Conservation (phyloP, 2,797 vertebrate species). For the Lepilemur ruficaudatus region DNA sequence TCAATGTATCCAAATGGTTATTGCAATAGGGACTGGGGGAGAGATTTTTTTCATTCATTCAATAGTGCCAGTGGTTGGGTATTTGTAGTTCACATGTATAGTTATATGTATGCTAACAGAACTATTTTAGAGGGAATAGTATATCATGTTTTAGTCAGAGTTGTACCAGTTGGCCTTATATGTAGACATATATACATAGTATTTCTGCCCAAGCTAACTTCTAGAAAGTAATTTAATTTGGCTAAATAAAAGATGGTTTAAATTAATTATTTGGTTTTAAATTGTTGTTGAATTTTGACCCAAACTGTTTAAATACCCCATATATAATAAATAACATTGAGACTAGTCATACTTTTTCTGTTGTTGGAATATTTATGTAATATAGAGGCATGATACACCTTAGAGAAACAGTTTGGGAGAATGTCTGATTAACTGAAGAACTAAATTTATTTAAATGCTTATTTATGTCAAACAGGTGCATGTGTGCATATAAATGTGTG, state of each 20-base stretch:
- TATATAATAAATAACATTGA: neutral
- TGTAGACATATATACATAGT: neutral
- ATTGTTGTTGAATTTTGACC: neutral
- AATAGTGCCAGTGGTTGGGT: neutral
- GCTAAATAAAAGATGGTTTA: neutral
- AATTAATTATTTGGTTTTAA: neutral
- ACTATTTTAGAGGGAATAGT: neutral
- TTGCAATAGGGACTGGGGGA: neutral
- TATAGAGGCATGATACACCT: neutral
- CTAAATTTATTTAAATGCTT: slow-evolving; percentile 21
- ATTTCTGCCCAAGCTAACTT: neutral
- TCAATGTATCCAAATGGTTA: neutral
- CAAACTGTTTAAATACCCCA: neutral
- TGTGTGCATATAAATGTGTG: neutral
- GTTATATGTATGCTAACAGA: neutral
- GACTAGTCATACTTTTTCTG: neutral
- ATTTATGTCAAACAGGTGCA: slow-evolving; percentile 34
- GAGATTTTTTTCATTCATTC: neutral
- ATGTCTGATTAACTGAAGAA: slow-evolving; percentile 18
- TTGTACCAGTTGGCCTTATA: neutral
- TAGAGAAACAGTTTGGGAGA: neutral
- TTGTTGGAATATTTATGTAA: neutral
- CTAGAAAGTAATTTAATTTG: neutral
- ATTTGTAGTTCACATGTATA: neutral
- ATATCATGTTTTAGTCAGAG: neutral